A percentile compares a stretch with the other conserved stretches of the same genome.
Conservation (phyloP, 2,888 invertebrate genomes). For the Cosmia trapezina region DNA sequence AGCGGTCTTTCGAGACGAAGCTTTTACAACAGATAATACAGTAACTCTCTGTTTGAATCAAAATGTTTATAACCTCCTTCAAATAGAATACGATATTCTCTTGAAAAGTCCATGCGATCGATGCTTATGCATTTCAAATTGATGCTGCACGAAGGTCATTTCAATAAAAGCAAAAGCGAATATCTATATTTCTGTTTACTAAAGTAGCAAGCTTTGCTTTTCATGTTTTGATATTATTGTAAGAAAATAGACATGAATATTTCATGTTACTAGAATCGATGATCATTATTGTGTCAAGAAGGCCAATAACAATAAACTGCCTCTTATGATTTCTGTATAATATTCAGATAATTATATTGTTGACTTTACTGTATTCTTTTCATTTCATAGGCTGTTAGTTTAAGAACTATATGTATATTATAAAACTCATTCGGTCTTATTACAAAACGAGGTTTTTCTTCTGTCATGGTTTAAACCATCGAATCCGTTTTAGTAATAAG, state of each 20-base stretch:
- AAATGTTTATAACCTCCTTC: constrained; percentile 11
- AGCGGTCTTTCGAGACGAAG: neutral
- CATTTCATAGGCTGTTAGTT: too few relatives aligned
- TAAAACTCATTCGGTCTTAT: too few relatives aligned
- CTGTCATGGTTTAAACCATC: too few relatives aligned
- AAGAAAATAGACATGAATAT: neutral
- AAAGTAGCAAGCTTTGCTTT: neutral
- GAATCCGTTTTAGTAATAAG: too few relatives aligned
- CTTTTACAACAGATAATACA: neutral
- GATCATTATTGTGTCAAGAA: neutral
- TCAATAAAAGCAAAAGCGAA: constrained; percentile 9
- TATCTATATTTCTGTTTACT: constrained; percentile 12
- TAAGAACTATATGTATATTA: too few relatives aligned
- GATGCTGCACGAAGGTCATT: neutral
- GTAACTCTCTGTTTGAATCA: neutral
- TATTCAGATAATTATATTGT: neutral
- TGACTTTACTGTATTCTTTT: neutral
- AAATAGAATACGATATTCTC: constrained; percentile 24
- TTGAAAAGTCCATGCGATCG: neutral
- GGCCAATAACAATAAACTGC: neutral
- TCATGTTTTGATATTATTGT: neutral
- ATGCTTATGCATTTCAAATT: constrained; percentile 24
- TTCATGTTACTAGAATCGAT: neutral
- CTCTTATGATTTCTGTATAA: neutral
- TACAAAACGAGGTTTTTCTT: too few relatives aligned